Conservation (phyloP, 2,797 vertebrate genomes). For the Remorina albescens region DNA sequence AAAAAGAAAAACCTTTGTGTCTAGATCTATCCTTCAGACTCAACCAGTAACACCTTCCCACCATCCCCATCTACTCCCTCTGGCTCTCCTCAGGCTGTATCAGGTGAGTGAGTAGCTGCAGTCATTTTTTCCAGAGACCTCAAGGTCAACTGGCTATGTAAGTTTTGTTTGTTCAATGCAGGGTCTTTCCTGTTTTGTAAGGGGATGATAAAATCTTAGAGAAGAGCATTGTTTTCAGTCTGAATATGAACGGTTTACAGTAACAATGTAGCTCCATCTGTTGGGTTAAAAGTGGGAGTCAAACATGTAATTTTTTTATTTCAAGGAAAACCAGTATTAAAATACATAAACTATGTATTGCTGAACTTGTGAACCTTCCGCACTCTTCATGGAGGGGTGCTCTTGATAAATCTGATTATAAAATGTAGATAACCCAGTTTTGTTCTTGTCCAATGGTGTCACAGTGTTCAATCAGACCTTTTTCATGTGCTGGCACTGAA, state of each 20-base stretch:
- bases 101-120: conserved; percentile 84
- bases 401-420: background rate
- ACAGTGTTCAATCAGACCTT: conserved; percentile 32
- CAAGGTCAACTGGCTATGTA: conserved; percentile 42
- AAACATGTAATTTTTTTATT: too few relatives aligned
- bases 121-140: conserved; percentile 31
- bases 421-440: conserved; percentile 2
- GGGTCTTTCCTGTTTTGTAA: conserved; percentile 33
- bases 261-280: conserved; percentile 59
- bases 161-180: conserved; percentile 38
- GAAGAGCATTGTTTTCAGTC: conserved; percentile 34
- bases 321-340: background rate
- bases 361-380: background rate
- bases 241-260: conserved; percentile 11
- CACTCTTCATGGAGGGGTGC: background rate
- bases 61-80: conserved; percentile 94
- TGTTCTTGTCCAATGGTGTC: background rate
- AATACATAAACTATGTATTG: background rate
- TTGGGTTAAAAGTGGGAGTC: conserved; percentile 57
- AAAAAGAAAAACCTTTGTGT: conserved; percentile 39
- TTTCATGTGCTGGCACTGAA: conserved; percentile 27
- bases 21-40: conserved; percentile 97
- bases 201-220: conserved; percentile 32
- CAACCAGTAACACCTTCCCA: conserved; percentile 93
- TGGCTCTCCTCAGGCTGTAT: conserved; percentile 93